Percentiles rank a stretch among this genome's conserved stretches.
phyloP scores from a whole-genome alignment of 1,140 invertebrate genomes.

The Pseudomyrmex concolor region DNA sequence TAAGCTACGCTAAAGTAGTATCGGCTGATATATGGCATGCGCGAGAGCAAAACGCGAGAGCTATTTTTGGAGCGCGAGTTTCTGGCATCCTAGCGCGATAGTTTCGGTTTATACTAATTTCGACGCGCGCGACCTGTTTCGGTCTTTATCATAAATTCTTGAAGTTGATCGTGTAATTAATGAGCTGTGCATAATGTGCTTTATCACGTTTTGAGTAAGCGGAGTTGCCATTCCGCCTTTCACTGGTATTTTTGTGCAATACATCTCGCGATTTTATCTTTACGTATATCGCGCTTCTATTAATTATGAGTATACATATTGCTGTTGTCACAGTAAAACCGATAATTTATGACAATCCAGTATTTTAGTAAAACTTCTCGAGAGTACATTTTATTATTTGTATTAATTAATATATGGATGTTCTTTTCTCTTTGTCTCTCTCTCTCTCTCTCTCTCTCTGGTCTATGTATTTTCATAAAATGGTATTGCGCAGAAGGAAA shows the following conservation, averaged over 20 bases:
- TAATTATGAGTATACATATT: not conserved
- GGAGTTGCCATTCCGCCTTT: not conserved
- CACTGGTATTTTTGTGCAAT: not conserved
- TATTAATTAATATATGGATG: no score
- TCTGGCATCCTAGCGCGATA: not conserved
- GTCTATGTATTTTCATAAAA: constrained; percentile 2
- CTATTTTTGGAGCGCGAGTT: constrained; percentile 3
- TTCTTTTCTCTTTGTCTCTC: no score
- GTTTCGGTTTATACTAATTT: not conserved
- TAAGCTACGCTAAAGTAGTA: constrained; percentile 25
- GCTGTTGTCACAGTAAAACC: not conserved
- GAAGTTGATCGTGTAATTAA: constrained; percentile 3
- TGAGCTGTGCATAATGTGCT: not conserved
- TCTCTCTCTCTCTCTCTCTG: no score
- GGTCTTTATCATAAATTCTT: not conserved
- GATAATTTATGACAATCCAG: not conserved
- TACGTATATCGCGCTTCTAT: not conserved
- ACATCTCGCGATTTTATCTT: constrained; percentile 10
- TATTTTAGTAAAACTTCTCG: not conserved
- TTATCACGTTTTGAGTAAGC: not conserved
- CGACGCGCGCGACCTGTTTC: not conserved
- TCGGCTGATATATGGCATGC: constrained; percentile 22
- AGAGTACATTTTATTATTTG: no score
- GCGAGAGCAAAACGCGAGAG: not conserved
- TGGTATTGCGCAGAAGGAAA: not conserved